phyloP scores from a whole-genome alignment of 2,888 invertebrate species.

The Anodontia alba region DNA sequence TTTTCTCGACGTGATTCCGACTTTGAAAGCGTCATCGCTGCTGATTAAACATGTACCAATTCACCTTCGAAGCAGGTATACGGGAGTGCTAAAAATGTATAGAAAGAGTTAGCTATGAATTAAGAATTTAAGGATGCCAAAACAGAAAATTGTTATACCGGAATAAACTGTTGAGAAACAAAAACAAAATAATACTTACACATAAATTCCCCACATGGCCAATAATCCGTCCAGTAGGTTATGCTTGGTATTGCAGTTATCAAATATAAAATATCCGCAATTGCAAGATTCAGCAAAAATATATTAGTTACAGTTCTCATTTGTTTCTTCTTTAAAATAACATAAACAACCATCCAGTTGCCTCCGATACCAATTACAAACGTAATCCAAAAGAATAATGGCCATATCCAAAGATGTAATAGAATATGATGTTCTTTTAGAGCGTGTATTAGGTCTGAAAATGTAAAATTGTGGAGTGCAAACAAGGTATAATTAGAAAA shows the following conservation, averaged over 20 bases:
- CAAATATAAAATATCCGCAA: conserved; percentile 55
- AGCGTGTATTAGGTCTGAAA: conserved; percentile 2
- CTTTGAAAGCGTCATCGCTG: too few relatives aligned
- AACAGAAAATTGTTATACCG: too few relatives aligned
- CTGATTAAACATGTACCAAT: too few relatives aligned
- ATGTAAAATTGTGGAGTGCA: conserved; percentile 1
- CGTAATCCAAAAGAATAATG: conserved; percentile 52
- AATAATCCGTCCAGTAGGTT: conserved; percentile 42
- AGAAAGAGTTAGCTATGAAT: too few relatives aligned
- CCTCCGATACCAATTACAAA: conserved; percentile 56
- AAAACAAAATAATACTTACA: conserved; percentile 52
- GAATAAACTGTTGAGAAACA: neutral
- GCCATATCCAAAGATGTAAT: conserved; percentile 37
- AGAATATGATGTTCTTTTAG: neutral
- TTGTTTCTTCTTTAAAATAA: conserved; percentile 51
- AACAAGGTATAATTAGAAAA: neutral
- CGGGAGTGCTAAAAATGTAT: too few relatives aligned
- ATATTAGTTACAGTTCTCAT: conserved; percentile 59
- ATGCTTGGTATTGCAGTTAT: conserved; percentile 51
- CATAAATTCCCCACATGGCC: conserved; percentile 59
- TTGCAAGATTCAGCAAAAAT: conserved; percentile 55
- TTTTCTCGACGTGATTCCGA: too few relatives aligned
- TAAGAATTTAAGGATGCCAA: too few relatives aligned
- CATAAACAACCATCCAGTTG: conserved; percentile 57
- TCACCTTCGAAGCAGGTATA: too few relatives aligned